phyloP scores from a whole-genome alignment of 2,113 vertebrate genomes.

The Syngnathus typhle region DNA sequence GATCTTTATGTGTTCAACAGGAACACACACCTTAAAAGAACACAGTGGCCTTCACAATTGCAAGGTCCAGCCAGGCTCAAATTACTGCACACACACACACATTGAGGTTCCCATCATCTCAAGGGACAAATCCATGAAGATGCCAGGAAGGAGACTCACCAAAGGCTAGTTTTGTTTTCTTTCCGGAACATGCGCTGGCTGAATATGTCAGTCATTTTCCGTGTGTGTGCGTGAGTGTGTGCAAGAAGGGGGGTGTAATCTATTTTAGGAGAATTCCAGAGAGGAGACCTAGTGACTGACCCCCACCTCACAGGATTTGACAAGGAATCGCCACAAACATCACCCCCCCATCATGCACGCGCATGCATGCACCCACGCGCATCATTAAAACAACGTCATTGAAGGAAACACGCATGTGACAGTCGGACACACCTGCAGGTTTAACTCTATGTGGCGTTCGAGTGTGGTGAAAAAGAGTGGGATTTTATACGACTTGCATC shows the following conservation, averaged over 20 bases:
- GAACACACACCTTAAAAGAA: constrained; percentile 40
- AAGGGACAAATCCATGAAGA: constrained; percentile 35
- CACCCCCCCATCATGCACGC: neutral
- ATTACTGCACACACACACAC: constrained; percentile 40
- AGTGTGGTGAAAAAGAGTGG: neutral
- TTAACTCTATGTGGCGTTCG: neutral
- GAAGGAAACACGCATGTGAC: neutral
- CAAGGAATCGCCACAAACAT: constrained; percentile 45
- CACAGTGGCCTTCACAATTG: constrained; percentile 46
- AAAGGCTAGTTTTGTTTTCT: neutral
- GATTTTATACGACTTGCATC: neutral
- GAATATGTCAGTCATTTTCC: constrained; percentile 25
- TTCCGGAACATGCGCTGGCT: neutral
- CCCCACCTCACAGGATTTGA: constrained; percentile 63
- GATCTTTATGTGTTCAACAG: neutral
- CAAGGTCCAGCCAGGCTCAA: constrained; percentile 45
- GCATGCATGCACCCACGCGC: neutral
- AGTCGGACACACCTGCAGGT: neutral
- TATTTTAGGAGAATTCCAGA: constrained; percentile 73
- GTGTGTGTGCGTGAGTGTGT: constrained; percentile 15
- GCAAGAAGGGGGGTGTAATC: constrained; percentile 27
- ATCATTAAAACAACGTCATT: constrained; percentile 4
- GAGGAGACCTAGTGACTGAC: constrained; percentile 70
- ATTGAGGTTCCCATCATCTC: constrained; percentile 13
- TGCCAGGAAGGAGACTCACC: neutral